phyloP scores from a whole-genome alignment of 2,888 invertebrate species.

The Sphecodes monilicornis region DNA sequence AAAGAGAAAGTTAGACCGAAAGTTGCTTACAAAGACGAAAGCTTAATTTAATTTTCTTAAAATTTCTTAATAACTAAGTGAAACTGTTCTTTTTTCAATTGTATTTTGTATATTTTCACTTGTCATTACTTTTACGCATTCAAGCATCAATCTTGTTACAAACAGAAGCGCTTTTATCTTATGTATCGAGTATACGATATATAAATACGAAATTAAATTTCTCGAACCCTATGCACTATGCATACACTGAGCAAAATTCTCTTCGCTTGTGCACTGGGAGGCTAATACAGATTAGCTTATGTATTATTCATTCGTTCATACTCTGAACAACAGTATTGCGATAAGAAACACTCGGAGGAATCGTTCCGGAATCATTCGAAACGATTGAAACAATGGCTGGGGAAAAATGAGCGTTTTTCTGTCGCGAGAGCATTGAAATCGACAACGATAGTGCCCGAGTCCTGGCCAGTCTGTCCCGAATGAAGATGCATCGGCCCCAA shows the following conservation, averaged over 20 bases:
- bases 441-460: not conserved
- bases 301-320: not conserved
- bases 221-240: not conserved
- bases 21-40: too few species aligned
- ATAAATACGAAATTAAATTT: not conserved
- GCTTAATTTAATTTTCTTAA: too few species aligned
- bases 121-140: not conserved
- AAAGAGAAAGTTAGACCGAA: too few species aligned
- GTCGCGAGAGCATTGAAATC: slow-evolving; percentile 8
- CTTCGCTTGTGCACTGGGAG: not conserved
- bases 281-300: not conserved
- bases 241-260: not conserved
- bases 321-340: not conserved
- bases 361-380: not conserved
- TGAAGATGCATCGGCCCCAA: slow-evolving; percentile 57
- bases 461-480: slow-evolving; percentile 17
- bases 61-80: too few species aligned
- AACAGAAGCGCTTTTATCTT: not conserved
- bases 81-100: too few species aligned
- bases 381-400: not conserved
- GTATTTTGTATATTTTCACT: not conserved
- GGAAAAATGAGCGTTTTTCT: not conserved
- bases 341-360: not conserved
- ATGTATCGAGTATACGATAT: not conserved
- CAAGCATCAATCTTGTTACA: not conserved